phyloP scores from a whole-genome alignment of 2,113 vertebrate genomes.

The Oryzias celebensis region DNA sequence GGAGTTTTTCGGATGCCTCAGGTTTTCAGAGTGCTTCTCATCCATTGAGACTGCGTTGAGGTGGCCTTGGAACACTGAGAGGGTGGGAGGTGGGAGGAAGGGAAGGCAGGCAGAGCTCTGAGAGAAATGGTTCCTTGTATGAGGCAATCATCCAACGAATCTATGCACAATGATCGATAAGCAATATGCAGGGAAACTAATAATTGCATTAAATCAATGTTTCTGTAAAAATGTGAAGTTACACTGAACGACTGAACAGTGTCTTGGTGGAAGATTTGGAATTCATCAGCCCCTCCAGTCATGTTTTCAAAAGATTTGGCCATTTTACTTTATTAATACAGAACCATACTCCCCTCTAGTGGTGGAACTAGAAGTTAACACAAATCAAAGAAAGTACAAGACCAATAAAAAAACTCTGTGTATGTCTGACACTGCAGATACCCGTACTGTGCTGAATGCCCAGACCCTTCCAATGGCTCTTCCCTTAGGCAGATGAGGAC shows the following conservation, averaged over 20 bases:
- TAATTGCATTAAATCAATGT: neutral
- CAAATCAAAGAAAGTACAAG: neutral
- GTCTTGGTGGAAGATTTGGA: neutral
- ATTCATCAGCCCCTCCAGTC: conserved; percentile 2
- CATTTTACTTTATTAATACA: neutral
- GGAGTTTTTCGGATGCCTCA: conserved; percentile 37
- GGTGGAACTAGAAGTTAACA: conserved; percentile 3
- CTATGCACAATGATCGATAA: conserved; percentile 22
- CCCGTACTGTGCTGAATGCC: neutral
- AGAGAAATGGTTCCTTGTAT: conserved; percentile 53
- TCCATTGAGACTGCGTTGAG: conserved; percentile 60
- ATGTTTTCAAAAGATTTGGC: conserved; percentile 6
- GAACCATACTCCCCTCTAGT: conserved; percentile 64
- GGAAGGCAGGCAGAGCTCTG: conserved; percentile 28
- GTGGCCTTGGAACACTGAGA: conserved; percentile 62
- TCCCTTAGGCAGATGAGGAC: too few relatives aligned
- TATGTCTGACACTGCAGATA: neutral
- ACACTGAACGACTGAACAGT: neutral
- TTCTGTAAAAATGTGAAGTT: neutral
- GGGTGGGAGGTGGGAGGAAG: conserved; percentile 22
- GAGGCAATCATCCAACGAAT: conserved; percentile 36
- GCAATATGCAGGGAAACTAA: neutral
- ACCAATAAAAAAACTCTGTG: neutral
- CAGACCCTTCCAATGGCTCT: too few relatives aligned
- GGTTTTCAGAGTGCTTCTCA: conserved; percentile 51